Base-by-base conservation (phyloP, 2,113 vertebrate genomes). In the Cyprinodon brontotheroides region DNA sequence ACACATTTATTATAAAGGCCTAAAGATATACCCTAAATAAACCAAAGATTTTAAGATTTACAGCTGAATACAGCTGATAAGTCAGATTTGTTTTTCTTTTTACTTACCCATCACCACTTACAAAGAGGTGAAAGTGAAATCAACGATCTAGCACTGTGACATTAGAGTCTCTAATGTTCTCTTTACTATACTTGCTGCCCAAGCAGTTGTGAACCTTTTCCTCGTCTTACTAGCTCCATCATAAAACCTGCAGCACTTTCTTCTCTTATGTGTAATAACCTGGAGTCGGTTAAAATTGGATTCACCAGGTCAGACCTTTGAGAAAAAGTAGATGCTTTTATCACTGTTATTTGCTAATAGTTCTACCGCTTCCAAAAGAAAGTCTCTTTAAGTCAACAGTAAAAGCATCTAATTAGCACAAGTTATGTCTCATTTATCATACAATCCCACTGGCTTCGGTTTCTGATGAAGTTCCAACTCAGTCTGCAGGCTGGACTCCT, bases 391-490 rank as follows among this genome's bases (percentile, higher is more conserved):
- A 29, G 13, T 65, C 43, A 47, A 2, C 47, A 14, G 38, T 11
- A 39, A 8, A 29, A 47, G 8, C 5, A 61, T 63, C 57, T 63
- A 61, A 72, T 45, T 37, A 70, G 68, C 29, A 61, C 15, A 37
- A 60, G 6, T 68, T 29, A 17, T 67, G 45, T 47, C 45, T 62
- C 70, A 73, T 50, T 45, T 63, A 66, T 15, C 20, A 64, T 41
- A 60, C 72, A 63, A 29, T 29, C 20, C 57, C n/a, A 68, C 74
- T 59, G 62, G 48, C 66, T 64, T 47, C 68, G 50, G 69, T 12
- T 84, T 66, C 14, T 75, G 57, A 40, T 64, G 29, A 45, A 65
- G 65, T 5, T 37, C 64, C n/a, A 45, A 11, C 48, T 66, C 40
- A 20, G 45, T 78, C 29, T 38, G 43, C 12, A 37, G 60, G 65